These are phyloP conservation scores for Chouioia cunea DNA, from an alignment of 2,888 invertebrate species.

Conservation along the genomic window DNA sequence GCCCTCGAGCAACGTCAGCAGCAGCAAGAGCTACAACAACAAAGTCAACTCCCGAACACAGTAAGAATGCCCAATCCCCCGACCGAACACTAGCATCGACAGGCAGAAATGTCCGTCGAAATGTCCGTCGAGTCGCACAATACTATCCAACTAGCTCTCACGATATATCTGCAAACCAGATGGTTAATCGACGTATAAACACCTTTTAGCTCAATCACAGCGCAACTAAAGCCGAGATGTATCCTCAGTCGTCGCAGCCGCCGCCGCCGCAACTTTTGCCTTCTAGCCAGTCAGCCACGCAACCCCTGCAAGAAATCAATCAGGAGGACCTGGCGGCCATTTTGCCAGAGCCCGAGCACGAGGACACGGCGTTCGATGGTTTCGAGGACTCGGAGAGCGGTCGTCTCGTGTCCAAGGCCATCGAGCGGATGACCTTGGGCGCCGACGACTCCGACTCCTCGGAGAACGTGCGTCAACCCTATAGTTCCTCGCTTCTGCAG, in stretches of 20 bases:
- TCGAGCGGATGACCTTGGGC: constrained; percentile 69
- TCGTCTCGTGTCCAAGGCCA: constrained; percentile 69
- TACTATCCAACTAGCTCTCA: no score
- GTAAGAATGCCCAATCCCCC: constrained; percentile 8
- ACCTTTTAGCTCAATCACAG: not conserved
- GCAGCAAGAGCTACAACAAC: constrained; percentile 11
- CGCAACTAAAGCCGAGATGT: no score
- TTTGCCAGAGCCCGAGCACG: constrained; percentile 78
- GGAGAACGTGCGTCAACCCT: constrained; percentile 67
- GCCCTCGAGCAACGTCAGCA: constrained; percentile 33
- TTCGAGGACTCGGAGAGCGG: constrained; percentile 73
- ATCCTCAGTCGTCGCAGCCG: constrained; percentile 37
- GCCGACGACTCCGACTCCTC: constrained; percentile 78
- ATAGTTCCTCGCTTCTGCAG: constrained; percentile 81
- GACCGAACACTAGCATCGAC: no score
- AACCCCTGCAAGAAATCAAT: constrained; percentile 75
- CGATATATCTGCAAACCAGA: no score
- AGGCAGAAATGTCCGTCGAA: no score
- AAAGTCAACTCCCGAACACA: not conserved
- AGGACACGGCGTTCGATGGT: constrained; percentile 73
- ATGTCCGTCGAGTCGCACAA: no score
- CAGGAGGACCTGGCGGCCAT: constrained; percentile 85
- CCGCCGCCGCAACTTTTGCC: constrained; percentile 37
- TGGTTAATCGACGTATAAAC: no score
- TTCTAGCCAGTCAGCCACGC: constrained; percentile 49